Evolutionary conservation across 2,888 invertebrate species (phyloP), one percentile per base, ranked within the genome.

Genomic region (Lathronympha strigana): DNA sequence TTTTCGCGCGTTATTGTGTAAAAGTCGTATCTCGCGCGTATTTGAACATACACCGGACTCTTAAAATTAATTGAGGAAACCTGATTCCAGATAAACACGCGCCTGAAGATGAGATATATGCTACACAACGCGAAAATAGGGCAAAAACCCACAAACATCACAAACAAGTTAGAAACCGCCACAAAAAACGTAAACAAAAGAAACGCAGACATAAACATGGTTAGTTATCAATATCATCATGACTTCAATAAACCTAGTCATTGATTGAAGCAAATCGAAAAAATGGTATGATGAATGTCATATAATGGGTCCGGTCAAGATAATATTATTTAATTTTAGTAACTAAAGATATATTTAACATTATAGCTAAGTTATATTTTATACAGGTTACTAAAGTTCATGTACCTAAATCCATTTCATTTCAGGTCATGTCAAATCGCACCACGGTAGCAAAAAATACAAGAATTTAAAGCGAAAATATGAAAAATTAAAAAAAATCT

Each of bases 391-490:
- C 33, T 33, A 38, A 38, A 1, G 6, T n/a, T 1, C 15, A 23
- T 47, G 23, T 17, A n/a, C 8, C 8, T 17, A 28, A 43, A 8
- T 3, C 6, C 17, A 19, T 19, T 0, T 19, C 4, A 11, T 53
- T 53, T 4, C 36, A 53, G 53, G 50, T 28, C 50, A 36, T 9
- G 36, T 23, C n/a, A 21, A 36, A 3, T 23, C 33, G n/a, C n/a
- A 38, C n/a, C 0, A 33, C 3, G 15, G 19, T 0, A 53, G 36
- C 36, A 53, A 23, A 23, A 53, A 53, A 36, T 53, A 53, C 36
- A 9, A 53, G 9, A 36, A 8, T 15, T n/a, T 53, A 9, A 53
- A 53, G 21, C 53, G 36, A 2, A 53, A 53, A 53, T 53, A 53
- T 36, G 4, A 15, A 4, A 53, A n/a, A 36, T 36, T 53, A 19